Conservation (phyloP, 2,888 invertebrate species). For the Antheraea assamensis region DNA sequence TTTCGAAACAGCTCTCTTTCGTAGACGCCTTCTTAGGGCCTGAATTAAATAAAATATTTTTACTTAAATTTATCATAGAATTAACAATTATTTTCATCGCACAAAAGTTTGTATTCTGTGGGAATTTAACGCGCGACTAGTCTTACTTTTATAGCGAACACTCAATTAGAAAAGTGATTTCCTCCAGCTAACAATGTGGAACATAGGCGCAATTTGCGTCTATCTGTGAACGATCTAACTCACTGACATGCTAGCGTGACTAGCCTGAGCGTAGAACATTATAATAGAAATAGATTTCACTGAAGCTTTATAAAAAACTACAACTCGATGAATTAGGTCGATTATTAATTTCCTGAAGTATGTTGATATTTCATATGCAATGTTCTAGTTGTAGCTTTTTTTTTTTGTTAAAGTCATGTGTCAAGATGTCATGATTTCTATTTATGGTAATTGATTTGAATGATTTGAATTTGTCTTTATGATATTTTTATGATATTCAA, state of each 20-base stretch:
- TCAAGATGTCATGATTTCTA: too few relatives aligned
- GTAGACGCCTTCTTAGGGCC: too few relatives aligned
- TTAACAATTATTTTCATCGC: too few relatives aligned
- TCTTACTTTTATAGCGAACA: constrained; percentile 34
- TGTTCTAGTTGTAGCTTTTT: background rate
- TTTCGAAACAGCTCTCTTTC: too few relatives aligned
- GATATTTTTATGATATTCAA: too few relatives aligned
- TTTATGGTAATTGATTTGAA: too few relatives aligned
- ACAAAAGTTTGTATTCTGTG: too few relatives aligned
- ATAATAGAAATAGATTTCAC: constrained; percentile 12
- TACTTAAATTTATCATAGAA: too few relatives aligned
- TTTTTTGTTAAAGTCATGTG: too few relatives aligned
- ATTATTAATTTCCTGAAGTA: constrained; percentile 3
- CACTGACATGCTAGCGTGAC: constrained; percentile 59
- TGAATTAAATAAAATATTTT: too few relatives aligned
- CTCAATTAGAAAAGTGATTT: constrained; percentile 65
- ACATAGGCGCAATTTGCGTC: constrained; percentile 52
- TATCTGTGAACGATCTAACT: constrained; percentile 41
- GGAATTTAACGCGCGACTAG: too few relatives aligned
- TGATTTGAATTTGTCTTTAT: too few relatives aligned
- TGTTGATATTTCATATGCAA: background rate
- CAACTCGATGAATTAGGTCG: background rate
- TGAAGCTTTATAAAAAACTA: constrained; percentile 6
- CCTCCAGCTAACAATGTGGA: constrained; percentile 54
- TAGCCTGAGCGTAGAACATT: constrained; percentile 15